These are phyloP conservation scores for Kradibia gibbosae DNA, from an alignment of 1,140 invertebrate genomes.

Conservation along the genomic window DNA sequence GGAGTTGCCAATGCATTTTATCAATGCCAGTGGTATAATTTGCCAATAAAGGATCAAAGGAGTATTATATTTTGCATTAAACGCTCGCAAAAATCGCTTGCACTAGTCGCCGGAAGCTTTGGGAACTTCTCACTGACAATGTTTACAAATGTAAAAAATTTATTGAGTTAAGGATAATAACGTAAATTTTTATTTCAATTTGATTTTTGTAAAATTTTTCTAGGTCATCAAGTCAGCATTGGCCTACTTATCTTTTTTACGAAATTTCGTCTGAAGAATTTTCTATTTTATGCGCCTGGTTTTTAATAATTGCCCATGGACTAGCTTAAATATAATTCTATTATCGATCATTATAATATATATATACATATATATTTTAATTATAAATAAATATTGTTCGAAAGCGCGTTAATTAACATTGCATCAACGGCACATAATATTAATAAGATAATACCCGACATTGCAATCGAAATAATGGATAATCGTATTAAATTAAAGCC, in stretches of 20 bases:
- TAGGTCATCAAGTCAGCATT: slow-evolving; percentile 40
- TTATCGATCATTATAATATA: too few relatives aligned
- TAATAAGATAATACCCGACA: too few relatives aligned
- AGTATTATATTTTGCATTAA: slow-evolving; percentile 50
- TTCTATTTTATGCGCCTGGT: not conserved
- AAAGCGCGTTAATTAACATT: too few relatives aligned
- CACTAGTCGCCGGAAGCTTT: slow-evolving; percentile 55
- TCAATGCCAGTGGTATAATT: slow-evolving; percentile 52
- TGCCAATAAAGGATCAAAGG: slow-evolving; percentile 50
- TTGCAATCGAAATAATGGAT: too few relatives aligned
- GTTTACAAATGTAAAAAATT: slow-evolving; percentile 54
- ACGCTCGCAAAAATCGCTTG: slow-evolving; percentile 54
- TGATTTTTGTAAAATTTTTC: not conserved
- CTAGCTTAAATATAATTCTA: not conserved
- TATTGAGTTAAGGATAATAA: not conserved
- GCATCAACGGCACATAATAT: too few relatives aligned
- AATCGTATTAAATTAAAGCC: too few relatives aligned
- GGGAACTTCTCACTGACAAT: slow-evolving; percentile 53
- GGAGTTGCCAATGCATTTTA: slow-evolving; percentile 51
- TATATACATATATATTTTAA: too few relatives aligned
- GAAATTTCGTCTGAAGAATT: slow-evolving; percentile 34
- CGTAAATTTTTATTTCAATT: not conserved
- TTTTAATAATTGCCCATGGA: not conserved
- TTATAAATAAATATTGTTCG: too few relatives aligned
- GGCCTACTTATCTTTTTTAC: slow-evolving; percentile 44